Conservation (phyloP, 2,113 vertebrate species). For the Pluvialis apricaria region DNA sequence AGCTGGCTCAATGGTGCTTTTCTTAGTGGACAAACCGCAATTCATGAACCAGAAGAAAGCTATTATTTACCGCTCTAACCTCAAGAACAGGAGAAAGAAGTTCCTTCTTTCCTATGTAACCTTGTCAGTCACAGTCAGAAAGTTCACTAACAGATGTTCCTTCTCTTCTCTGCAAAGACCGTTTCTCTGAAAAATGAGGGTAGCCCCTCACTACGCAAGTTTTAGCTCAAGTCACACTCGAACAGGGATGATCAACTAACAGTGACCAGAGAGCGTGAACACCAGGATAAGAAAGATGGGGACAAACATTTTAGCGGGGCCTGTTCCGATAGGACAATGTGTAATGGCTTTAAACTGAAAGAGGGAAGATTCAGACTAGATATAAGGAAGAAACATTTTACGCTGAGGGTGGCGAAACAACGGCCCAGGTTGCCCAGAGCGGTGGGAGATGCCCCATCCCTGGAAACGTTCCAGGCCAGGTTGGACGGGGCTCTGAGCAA, state of each 20-base stretch:
- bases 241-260: background rate
- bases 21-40: background rate
- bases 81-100: background rate
- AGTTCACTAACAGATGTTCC: background rate
- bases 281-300: background rate
- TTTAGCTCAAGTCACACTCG: background rate
- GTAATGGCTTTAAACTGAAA: background rate
- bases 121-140: background rate
- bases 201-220: background rate
- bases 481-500: background rate
- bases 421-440: background rate
- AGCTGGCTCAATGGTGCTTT: background rate
- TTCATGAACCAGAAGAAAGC: background rate
- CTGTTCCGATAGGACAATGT: background rate
- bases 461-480: background rate
- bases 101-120: background rate
- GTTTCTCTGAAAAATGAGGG: background rate
- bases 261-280: rapidly evolving
- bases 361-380: background rate
- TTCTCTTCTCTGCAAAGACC: background rate
- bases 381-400: background rate
- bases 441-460: background rate
- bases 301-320: background rate
- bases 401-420: background rate
- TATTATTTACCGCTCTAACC: background rate